Evolutionary conservation across 2,113 vertebrate genomes (phyloP).

Genomic region (Hyperoodon ampullatus): DNA sequence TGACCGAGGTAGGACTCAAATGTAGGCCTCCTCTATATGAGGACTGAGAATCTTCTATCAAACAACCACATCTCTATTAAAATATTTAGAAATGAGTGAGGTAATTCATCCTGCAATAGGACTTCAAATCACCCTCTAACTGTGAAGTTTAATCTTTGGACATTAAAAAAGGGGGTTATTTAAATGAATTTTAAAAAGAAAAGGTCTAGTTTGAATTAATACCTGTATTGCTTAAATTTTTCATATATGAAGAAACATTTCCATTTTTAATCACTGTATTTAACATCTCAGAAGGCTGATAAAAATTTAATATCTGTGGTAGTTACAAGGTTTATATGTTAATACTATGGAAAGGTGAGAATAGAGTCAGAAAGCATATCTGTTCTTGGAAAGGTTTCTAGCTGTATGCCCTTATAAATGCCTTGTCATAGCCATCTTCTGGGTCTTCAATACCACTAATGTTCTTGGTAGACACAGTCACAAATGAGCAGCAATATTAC

Average conservation of each 20-base stretch:
- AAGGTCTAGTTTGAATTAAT: slow-evolving; percentile 52
- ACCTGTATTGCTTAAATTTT: slow-evolving; percentile 45
- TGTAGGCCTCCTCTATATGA: background rate
- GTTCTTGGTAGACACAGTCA: background rate
- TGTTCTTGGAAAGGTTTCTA: background rate
- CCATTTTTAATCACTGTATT: background rate
- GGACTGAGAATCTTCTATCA: background rate
- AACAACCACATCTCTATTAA: background rate
- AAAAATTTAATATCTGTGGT: background rate
- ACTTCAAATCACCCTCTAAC: slow-evolving; percentile 15
- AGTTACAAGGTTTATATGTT: background rate
- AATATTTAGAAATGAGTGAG: background rate
- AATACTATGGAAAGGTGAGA: background rate
- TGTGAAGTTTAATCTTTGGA: slow-evolving; percentile 14
- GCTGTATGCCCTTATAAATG: background rate
- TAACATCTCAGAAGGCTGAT: slow-evolving; percentile 13
- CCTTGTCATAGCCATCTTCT: background rate
- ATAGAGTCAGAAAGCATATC: background rate
- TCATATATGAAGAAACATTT: slow-evolving; percentile 43
- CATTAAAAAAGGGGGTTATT: background rate
- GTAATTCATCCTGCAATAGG: background rate
- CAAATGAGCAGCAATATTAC: background rate
- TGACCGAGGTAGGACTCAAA: background rate
- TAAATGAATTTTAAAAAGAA: slow-evolving; percentile 27
- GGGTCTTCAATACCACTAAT: background rate